Evolutionary conservation across 2,113 vertebrate genomes (phyloP).

Genomic region (Laterallus jamaicensis): DNA sequence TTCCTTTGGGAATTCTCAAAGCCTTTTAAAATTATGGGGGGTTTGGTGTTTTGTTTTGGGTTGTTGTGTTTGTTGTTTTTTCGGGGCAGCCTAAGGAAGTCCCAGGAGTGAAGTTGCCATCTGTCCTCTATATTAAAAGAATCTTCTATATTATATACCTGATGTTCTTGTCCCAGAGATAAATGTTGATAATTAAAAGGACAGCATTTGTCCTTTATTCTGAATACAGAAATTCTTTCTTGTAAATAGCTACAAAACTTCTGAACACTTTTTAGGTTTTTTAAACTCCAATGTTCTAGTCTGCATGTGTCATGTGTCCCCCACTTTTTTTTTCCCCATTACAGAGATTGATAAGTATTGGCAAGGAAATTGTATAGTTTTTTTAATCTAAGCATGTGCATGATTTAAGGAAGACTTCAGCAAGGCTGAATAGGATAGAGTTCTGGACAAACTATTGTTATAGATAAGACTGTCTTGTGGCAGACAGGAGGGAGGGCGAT

Average conservation of each 20-base stretch:
- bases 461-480: background rate
- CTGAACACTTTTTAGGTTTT: background rate
- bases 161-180: constrained; percentile 81
- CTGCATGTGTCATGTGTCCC: background rate
- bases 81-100: constrained; percentile 70
- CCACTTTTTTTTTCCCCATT: background rate
- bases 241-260: background rate
- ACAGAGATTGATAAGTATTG: background rate
- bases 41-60: background rate
- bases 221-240: constrained; percentile 37
- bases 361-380: background rate
- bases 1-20: constrained; percentile 71
- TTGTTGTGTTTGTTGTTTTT: constrained; percentile 2
- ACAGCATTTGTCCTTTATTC: constrained; percentile 73
- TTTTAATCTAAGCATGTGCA: background rate
- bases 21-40: constrained; percentile 73
- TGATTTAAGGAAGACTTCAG: background rate
- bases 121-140: constrained; percentile 81
- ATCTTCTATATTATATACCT: constrained; percentile 74
- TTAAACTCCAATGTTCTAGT: background rate
- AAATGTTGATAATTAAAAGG: constrained; percentile 82
- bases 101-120: constrained; percentile 78
- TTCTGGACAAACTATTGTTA: background rate
- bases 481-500: background rate
- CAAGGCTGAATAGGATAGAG: background rate